Conservation (phyloP, 2,797 vertebrate genomes). For the Sebastes matsubarae region DNA sequence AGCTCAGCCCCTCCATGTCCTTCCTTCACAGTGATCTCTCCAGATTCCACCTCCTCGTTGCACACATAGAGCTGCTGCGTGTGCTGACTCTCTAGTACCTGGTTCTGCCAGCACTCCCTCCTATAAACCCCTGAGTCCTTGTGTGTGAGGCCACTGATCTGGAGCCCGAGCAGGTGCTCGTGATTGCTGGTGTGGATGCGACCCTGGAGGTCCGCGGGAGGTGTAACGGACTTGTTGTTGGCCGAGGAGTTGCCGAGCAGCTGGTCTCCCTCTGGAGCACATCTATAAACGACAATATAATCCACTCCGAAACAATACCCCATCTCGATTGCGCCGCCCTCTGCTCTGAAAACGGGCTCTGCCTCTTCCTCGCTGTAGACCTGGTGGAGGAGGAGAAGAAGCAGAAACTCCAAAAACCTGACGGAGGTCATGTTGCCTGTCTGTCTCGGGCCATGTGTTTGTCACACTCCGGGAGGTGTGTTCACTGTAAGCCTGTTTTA, state of each 20-base stretch:
- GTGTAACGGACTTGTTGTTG: background rate
- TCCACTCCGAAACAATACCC: constrained; percentile 80
- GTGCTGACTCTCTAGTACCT: constrained; percentile 21
- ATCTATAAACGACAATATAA: constrained; percentile 74
- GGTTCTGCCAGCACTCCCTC: constrained; percentile 77
- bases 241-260: constrained; percentile 78
- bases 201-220: constrained; percentile 52
- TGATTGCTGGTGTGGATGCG: constrained; percentile 50
- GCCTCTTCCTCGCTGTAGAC: constrained; percentile 41
- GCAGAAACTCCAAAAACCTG: constrained; percentile 40
- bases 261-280: constrained; percentile 50
- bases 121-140: constrained; percentile 76
- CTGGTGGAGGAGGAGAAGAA: constrained; percentile 60
- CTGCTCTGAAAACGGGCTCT: constrained; percentile 51
- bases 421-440: constrained; percentile 63
- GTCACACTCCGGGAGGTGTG: constrained; percentile 25
- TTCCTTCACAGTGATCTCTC: constrained; percentile 46
- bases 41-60: constrained; percentile 31
- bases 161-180: constrained; percentile 55
- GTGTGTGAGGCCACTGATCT: constrained; percentile 60
- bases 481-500: background rate
- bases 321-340: constrained; percentile 54
- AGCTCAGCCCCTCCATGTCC: constrained; percentile 43
- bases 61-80: constrained; percentile 71
- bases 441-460: constrained; percentile 23